A percentile compares a stretch with the other conserved stretches of the same genome.
phyloP scores from a whole-genome alignment of 1,140 invertebrate genomes.

The Euura saliciscinereae region DNA sequence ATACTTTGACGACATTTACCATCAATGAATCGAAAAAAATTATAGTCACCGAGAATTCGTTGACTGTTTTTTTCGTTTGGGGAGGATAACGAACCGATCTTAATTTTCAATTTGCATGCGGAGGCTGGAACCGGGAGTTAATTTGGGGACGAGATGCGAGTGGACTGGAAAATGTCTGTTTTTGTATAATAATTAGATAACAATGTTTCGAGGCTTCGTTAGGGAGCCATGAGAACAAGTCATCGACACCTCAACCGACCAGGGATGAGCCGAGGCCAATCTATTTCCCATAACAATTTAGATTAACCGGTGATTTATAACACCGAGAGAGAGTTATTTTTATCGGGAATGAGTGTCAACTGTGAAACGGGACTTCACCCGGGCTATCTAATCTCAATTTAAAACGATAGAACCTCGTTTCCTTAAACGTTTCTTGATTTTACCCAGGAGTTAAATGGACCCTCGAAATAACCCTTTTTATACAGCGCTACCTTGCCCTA shows the following conservation, averaged over 20 bases:
- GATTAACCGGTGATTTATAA: neutral
- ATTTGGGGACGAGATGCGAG: neutral
- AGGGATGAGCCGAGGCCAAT: neutral
- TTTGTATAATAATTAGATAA: slow-evolving; percentile 7
- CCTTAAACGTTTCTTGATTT: neutral
- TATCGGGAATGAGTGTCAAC: too few relatives aligned
- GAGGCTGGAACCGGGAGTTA: neutral
- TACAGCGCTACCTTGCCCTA: too few relatives aligned
- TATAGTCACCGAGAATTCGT: too few relatives aligned
- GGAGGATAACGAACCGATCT: neutral
- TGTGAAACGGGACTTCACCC: too few relatives aligned
- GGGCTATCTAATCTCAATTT: neutral
- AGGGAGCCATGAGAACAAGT: neutral
- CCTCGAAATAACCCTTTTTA: neutral
- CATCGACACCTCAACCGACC: neutral
- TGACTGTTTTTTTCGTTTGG: neutral
- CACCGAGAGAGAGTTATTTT: neutral
- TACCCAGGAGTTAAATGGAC: neutral
- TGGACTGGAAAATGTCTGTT: neutral
- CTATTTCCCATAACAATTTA: slow-evolving; percentile 5
- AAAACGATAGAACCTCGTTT: neutral
- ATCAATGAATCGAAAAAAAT: too few relatives aligned
- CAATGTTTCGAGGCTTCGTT: slow-evolving; percentile 1
- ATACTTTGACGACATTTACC: too few relatives aligned
- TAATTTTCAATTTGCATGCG: slow-evolving; percentile 7